Conservation (phyloP, 2,113 vertebrate species). For the Vanacampus margaritifer region DNA sequence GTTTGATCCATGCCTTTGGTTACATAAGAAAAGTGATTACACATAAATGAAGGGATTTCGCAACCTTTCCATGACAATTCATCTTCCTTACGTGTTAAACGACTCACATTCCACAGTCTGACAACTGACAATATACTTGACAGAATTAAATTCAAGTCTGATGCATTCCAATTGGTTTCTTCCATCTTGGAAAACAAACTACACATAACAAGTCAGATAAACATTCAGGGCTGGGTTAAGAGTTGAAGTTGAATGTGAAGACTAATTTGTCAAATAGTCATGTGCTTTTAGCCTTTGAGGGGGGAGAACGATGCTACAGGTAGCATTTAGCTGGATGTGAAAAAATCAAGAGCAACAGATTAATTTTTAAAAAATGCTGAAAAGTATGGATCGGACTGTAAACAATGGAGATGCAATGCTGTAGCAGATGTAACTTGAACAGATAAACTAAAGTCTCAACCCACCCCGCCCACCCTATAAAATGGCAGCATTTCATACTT, state of each 20-base stretch:
- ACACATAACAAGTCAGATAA: slow-evolving; percentile 32
- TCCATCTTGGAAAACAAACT: slow-evolving; percentile 29
- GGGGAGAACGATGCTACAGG: slow-evolving; percentile 34
- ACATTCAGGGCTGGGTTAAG: slow-evolving; percentile 8
- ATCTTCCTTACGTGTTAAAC: neutral
- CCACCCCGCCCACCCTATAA: slow-evolving; percentile 5
- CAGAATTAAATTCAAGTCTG: slow-evolving; percentile 52
- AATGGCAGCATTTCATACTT: slow-evolving; percentile 33
- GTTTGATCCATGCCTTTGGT: slow-evolving; percentile 9
- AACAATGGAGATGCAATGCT: slow-evolving; percentile 46
- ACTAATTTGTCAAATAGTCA: slow-evolving; percentile 57
- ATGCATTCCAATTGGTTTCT: slow-evolving; percentile 57
- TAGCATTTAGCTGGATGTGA: slow-evolving; percentile 48
- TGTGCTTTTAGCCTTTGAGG: slow-evolving; percentile 77
- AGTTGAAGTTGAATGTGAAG: slow-evolving; percentile 52
- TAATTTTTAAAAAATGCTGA: slow-evolving; percentile 22
- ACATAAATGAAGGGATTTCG: slow-evolving; percentile 2
- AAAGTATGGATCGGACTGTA: slow-evolving; percentile 47
- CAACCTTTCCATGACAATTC: neutral
- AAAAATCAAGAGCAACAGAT: slow-evolving; percentile 28
- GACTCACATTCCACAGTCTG: slow-evolving; percentile 12
- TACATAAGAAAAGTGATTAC: neutral
- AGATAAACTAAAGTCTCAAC: slow-evolving; percentile 40
- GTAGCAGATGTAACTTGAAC: slow-evolving; percentile 44
- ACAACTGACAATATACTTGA: slow-evolving; percentile 24